phyloP scores from a whole-genome alignment of 2,888 invertebrate genomes.

The Meteorus colon region DNA sequence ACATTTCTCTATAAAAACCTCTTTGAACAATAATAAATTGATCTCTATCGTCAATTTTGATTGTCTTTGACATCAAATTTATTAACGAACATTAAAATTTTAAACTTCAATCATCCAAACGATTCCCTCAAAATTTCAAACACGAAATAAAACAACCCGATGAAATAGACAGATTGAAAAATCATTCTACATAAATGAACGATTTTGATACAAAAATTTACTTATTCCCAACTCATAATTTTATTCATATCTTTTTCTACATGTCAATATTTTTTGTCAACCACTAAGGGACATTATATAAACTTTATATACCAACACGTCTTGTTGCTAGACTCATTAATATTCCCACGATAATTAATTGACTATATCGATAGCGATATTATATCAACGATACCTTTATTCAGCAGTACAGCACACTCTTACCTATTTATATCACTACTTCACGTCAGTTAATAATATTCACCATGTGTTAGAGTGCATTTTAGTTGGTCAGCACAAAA shows the following conservation, averaged over 20 bases:
- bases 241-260: not conserved
- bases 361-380: slow-evolving; percentile 25
- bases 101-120: not conserved
- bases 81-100: slow-evolving; percentile 2
- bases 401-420: slow-evolving; percentile 4
- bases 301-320: not conserved
- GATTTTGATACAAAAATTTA: not conserved
- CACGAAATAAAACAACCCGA: not conserved
- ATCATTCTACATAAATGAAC: no score
- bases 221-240: not conserved
- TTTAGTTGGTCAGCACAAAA: slow-evolving; percentile 1
- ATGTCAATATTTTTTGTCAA: not conserved
- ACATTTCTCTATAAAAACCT: not conserved
- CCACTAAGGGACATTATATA: not conserved
- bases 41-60: not conserved
- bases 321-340: slow-evolving; percentile 37
- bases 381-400: slow-evolving; percentile 8
- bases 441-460: slow-evolving; percentile 34
- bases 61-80: not conserved
- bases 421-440: not conserved
- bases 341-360: slow-evolving; percentile 46
- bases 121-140: not conserved
- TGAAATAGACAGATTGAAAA: not conserved
- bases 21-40: not conserved
- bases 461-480: not conserved